Conservation (phyloP, 2,797 vertebrate genomes). For the Tadarida brasiliensis region DNA sequence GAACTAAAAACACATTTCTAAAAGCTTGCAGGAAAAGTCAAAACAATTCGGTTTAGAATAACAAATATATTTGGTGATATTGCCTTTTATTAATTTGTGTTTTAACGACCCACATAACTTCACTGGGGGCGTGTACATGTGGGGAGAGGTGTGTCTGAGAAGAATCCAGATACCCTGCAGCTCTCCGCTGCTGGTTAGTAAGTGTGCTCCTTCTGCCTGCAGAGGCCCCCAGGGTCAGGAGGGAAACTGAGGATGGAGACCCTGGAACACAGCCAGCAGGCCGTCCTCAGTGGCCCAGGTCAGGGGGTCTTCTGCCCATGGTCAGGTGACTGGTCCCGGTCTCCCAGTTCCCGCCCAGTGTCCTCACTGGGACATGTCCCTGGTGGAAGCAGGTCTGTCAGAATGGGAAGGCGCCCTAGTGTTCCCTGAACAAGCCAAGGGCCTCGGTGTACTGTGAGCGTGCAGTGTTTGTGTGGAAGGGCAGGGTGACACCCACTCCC, state of each 20-base stretch:
- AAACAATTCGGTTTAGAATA: not conserved
- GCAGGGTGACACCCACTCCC: too few relatives aligned
- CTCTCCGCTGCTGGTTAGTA: not conserved
- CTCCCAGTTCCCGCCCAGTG: not conserved
- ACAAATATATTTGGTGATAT: not conserved
- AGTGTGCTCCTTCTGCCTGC: not conserved
- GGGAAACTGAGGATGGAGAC: not conserved
- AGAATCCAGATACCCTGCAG: not conserved
- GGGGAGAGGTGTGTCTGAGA: not conserved
- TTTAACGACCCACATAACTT: not conserved
- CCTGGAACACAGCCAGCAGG: not conserved
- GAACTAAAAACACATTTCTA: not conserved
- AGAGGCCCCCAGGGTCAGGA: not conserved
- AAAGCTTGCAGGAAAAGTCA: not conserved
- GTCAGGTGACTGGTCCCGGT: not conserved
- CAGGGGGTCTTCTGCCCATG: not conserved
- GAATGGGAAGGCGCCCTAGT: fast-evolving
- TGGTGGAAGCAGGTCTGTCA: not conserved
- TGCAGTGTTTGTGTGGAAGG: not conserved
- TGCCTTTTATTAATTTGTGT: not conserved
- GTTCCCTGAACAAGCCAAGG: not conserved
- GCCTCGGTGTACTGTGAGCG: not conserved
- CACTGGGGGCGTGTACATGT: too few relatives aligned
- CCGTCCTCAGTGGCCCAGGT: not conserved
- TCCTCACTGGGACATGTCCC: not conserved